These are phyloP conservation scores for Prionailurus bengalensis DNA, from an alignment of 2,113 vertebrate genomes.

Conservation along the genomic window DNA sequence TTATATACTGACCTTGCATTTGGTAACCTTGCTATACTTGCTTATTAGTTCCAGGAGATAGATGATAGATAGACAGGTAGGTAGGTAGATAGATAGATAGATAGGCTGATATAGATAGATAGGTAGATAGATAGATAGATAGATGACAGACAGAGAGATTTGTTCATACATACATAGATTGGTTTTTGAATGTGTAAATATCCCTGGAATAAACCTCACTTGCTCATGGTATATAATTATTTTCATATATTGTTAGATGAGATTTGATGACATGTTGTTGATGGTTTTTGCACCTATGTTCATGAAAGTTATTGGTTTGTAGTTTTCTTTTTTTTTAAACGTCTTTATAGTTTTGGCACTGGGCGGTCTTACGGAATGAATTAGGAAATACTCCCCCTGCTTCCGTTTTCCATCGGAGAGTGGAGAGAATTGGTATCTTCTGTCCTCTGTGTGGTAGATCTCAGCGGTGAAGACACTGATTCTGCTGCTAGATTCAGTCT, in stretches of 20 bases:
- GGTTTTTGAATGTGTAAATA: not conserved
- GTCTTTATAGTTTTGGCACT: too few species aligned
- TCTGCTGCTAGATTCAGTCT: not conserved
- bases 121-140: not conserved
- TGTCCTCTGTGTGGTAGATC: not conserved
- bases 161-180: not conserved
- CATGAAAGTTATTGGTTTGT: not conserved
- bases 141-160: not conserved
- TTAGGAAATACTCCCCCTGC: not conserved
- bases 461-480: not conserved
- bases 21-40: not conserved
- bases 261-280: not conserved
- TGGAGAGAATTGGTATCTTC: not conserved
- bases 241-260: too few species aligned
- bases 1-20: fast-evolving
- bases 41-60: not conserved
- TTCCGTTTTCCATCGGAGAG: fast-evolving
- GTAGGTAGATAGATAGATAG: too few species aligned
- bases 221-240: not conserved
- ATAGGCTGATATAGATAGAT: not conserved
- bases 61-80: not conserved
- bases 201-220: too few species aligned
- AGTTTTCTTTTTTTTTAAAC: not conserved
- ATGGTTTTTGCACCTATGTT: too few species aligned
- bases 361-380: fast-evolving